Base-by-base conservation (phyloP, 1,140 invertebrate species). In the Capitella teleta region DNA sequence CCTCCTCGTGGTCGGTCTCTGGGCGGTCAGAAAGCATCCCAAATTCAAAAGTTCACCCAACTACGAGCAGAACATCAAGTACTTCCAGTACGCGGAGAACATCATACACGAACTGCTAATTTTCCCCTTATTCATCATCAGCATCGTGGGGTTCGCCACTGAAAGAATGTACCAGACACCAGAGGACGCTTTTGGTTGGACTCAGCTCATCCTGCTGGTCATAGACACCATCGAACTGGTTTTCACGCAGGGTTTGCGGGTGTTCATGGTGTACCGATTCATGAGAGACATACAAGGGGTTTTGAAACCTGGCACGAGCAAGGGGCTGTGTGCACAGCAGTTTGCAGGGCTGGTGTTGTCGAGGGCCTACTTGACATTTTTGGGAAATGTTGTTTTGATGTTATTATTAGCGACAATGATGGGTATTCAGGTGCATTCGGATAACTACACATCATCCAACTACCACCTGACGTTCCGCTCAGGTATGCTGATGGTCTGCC, bases 31-130 rank as follows among this genome's bases (percentile, higher is more conserved):
- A 34, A 16, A 10, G 10, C 32, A 10, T 10, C 5, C 28, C 5
- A 16, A 2, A 16, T 26, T 26, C 6, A 24, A 28, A 26, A 26
- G 16, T 25, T 21, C 21, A 5, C n/a, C 43, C 18, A 26, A 5
- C 43, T 18, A n/a, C 23, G 23, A 28, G 23, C 21, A 2, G 6
- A 24, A 2, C 6, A 24, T 25, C 14, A 45, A 45, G 43, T 28
- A 45, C 43, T 26, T 25, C 8, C 43, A 45, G 21, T 45, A 45
- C 43, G 0, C 43, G 10, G 43, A 45, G 43, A 45, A 45, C 21
- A 24, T 45, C 23, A 5, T 45, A 5, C 43, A 45, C 16, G 43
- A 45, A 25, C 21, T 45, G 2, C 26, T 45, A n/a, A 10, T 45
- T 10, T 45, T 25, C 5, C 43, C 43, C 2, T 26, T 45, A 5